These are phyloP conservation scores for Nasonovia ribisnigri DNA, from an alignment of 2,888 invertebrate species.

Conservation along the genomic window DNA sequence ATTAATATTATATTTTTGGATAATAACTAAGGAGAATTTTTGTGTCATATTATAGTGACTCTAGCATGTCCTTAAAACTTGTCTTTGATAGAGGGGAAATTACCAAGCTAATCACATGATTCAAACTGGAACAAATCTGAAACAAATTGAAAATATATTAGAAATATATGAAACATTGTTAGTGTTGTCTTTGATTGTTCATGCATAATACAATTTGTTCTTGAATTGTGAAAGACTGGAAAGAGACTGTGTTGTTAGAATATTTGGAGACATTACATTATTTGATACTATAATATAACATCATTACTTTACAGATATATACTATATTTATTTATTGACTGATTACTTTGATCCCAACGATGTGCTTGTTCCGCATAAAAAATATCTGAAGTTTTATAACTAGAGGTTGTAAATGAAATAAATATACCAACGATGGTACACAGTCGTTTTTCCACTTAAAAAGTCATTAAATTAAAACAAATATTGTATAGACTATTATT, in stretches of 20 bases:
- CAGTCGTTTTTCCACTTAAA: background rate
- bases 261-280: background rate
- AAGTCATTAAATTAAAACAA: background rate
- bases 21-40: background rate
- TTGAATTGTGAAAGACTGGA: background rate
- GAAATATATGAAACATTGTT: background rate
- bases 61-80: too few species aligned
- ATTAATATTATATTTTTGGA: background rate
- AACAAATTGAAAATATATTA: background rate
- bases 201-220: background rate
- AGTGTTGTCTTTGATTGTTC: background rate
- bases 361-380: background rate
- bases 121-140: background rate
- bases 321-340: background rate
- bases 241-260: background rate
- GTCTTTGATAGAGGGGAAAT: too few species aligned
- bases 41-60: background rate
- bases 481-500: background rate
- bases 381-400: background rate
- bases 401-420: background rate
- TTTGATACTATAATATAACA: background rate
- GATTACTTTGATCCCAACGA: background rate
- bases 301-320: background rate
- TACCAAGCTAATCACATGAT: background rate
- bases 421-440: background rate